phyloP scores from a whole-genome alignment of 2,113 vertebrate genomes.

The Menura novaehollandiae region DNA sequence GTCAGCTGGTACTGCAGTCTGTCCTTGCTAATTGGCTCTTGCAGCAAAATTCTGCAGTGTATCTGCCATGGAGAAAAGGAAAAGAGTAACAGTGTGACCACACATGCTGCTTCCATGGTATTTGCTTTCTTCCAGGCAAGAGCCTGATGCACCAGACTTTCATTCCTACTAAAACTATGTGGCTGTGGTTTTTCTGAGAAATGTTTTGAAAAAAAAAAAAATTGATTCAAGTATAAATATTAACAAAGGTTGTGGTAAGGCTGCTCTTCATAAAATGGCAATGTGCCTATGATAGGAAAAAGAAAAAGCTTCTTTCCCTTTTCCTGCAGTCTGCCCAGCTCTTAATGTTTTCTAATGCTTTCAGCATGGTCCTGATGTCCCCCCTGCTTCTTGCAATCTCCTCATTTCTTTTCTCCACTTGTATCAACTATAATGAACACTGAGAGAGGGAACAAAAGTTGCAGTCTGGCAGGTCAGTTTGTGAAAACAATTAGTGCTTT shows the following conservation, averaged over 20 bases:
- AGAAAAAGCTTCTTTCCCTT: background rate
- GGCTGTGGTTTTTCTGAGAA: slow-evolving; percentile 21
- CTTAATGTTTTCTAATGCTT: background rate
- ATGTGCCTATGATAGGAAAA: background rate
- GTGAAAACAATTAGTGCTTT: slow-evolving; percentile 1
- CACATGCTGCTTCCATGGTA: background rate
- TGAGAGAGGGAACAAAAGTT: background rate
- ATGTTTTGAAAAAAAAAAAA: background rate
- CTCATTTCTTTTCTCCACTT: background rate
- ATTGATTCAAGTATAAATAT: background rate
- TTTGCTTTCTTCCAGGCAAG: background rate
- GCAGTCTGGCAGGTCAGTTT: background rate
- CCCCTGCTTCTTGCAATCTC: background rate
- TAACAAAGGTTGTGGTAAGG: background rate
- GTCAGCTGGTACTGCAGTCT: background rate
- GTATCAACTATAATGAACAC: background rate
- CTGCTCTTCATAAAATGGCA: background rate
- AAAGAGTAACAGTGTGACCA: background rate
- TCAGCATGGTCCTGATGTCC: background rate
- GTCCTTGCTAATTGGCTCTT: background rate
- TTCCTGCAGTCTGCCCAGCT: background rate
- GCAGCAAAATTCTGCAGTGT: background rate
- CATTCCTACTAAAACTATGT: background rate
- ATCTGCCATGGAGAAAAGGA: background rate
- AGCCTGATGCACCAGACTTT: background rate